Evolutionary conservation across 1,140 invertebrate genomes (phyloP).

Genomic region (Schlechtendalia chinensis): DNA sequence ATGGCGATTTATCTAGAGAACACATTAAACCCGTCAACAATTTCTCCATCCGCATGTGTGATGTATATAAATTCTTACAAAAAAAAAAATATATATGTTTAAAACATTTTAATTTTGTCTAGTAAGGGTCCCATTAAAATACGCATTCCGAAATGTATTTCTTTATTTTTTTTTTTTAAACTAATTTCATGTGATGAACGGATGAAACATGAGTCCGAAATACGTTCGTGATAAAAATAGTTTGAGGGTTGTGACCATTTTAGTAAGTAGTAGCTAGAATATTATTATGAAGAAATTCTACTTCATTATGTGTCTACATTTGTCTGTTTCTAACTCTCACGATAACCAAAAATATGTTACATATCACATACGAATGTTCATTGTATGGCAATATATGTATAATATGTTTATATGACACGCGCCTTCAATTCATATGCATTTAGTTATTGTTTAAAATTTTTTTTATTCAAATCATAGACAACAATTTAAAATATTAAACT

Average conservation of each 20-base stretch:
- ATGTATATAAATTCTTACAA: background rate
- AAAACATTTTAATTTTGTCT: background rate
- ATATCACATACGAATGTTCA: no score
- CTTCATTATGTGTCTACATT: background rate
- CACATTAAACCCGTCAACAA: background rate
- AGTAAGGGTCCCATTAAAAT: background rate
- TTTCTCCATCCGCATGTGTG: background rate
- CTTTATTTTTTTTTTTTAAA: no score
- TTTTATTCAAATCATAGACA: no score
- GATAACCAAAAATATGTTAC: no score
- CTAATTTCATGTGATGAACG: slow-evolving; percentile 4
- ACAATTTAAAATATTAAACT: no score
- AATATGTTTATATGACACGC: no score
- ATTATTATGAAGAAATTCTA: background rate
- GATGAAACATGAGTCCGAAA: slow-evolving; percentile 36
- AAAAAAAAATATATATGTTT: background rate
- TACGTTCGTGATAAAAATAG: slow-evolving; percentile 38
- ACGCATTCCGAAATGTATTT: background rate
- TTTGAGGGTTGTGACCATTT: slow-evolving; percentile 34
- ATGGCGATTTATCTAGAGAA: background rate
- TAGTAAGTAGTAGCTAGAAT: background rate
- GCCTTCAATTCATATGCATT: background rate
- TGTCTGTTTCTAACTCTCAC: background rate
- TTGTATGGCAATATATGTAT: no score
- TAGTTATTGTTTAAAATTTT: no score